phyloP scores from a whole-genome alignment of 2,113 vertebrate species.

The Phaethon lepturus region DNA sequence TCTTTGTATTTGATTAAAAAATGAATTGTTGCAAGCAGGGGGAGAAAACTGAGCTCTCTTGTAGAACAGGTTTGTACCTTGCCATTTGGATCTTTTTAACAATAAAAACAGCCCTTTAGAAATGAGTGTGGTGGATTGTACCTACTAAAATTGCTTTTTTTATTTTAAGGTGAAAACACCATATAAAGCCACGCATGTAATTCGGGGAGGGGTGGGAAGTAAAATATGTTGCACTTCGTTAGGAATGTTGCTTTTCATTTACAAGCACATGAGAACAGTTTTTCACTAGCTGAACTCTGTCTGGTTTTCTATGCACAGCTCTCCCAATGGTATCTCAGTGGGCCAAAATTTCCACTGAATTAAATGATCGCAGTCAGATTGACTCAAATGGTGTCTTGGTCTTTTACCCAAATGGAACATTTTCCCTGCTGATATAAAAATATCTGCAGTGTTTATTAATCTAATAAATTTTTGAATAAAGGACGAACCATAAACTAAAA shows the following conservation, averaged over 20 bases:
- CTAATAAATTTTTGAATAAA: neutral
- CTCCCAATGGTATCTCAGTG: neutral
- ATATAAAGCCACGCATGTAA: neutral
- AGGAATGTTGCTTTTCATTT: neutral
- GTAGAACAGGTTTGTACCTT: neutral
- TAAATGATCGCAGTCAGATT: neutral
- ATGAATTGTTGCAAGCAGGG: neutral
- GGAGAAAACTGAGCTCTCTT: neutral
- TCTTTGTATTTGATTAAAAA: neutral
- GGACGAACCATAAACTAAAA: neutral
- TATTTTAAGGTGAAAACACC: neutral
- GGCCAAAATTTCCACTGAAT: neutral
- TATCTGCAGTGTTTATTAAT: slow-evolving; percentile 35
- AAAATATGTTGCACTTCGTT: neutral
- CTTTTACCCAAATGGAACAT: neutral
- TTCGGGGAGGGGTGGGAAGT: neutral
- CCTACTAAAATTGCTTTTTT: neutral
- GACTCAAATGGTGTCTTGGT: neutral
- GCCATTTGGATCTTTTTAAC: neutral
- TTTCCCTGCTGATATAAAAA: neutral
- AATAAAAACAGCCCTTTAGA: neutral
- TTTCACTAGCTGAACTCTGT: neutral
- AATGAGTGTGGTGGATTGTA: neutral
- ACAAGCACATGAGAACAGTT: neutral
- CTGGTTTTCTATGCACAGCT: neutral